phyloP scores from a whole-genome alignment of 2,888 invertebrate genomes.

The Liposcelis brunnea region DNA sequence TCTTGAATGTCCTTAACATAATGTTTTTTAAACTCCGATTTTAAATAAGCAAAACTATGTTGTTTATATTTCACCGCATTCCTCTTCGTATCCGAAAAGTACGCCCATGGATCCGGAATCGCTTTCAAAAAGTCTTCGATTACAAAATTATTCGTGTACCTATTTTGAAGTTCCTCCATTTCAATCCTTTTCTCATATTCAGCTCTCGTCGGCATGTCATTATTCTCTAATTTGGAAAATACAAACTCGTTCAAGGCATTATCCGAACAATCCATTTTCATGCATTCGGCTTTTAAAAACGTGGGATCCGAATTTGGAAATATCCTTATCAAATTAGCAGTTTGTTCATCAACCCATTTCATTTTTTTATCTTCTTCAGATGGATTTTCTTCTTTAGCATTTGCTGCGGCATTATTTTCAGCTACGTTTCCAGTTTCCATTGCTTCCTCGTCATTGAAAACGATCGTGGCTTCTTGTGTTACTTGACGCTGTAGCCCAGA shows the following conservation, averaged over 20 bases:
- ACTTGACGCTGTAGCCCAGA: too few species aligned
- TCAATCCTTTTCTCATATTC: too few species aligned
- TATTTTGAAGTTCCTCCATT: conserved; percentile 23
- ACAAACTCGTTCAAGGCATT: conserved; percentile 18
- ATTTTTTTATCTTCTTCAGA: too few species aligned
- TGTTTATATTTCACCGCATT: conserved; percentile 5
- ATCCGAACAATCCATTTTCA: conserved; percentile 14
- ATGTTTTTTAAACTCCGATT: neutral
- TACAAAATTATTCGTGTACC: conserved; percentile 28
- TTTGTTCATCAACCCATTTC: too few species aligned
- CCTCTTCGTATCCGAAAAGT: conserved; percentile 21
- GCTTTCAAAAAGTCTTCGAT: conserved; percentile 27
- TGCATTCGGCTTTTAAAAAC: conserved; percentile 18
- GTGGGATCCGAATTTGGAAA: conserved; percentile 24
- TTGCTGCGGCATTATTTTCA: too few species aligned
- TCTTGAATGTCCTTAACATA: neutral
- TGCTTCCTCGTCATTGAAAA: too few species aligned
- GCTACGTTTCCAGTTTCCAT: too few species aligned
- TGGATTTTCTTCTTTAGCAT: too few species aligned
- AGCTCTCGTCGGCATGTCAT: conserved; percentile 17
- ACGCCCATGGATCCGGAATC: conserved; percentile 28
- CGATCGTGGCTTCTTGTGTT: too few species aligned
- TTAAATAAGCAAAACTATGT: neutral
- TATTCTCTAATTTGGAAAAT: conserved; percentile 17
- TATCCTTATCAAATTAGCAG: conserved; percentile 14